Evolutionary conservation across 2,888 invertebrate genomes (phyloP).

Genomic region (Drosophila prostipennis): DNA sequence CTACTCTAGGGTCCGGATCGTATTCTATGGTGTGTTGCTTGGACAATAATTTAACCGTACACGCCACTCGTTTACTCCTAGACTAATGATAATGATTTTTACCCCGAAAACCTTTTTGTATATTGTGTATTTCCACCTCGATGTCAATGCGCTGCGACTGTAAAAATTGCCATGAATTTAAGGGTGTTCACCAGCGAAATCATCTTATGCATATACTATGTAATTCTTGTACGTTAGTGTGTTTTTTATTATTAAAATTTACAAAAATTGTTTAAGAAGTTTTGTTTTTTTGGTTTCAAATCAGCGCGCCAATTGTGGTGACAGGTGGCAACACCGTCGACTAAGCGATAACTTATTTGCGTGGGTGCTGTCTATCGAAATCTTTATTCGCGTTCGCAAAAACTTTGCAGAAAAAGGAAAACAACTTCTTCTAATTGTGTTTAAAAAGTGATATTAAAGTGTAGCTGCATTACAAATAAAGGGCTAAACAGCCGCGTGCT

Average conservation of each 20-base stretch:
- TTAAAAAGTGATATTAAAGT: constrained; percentile 9
- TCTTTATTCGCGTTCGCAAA: constrained; percentile 7
- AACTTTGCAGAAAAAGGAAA: constrained; percentile 9
- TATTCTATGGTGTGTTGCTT: constrained; percentile 39
- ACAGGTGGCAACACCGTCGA: background rate
- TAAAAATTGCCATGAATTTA: constrained; percentile 48
- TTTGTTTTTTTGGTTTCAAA: background rate
- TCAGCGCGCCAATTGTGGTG: background rate
- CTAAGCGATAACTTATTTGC: background rate
- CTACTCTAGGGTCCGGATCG: constrained; percentile 36
- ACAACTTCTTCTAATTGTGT: constrained; percentile 13
- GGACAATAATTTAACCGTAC: constrained; percentile 62
- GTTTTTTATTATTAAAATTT: constrained; percentile 65
- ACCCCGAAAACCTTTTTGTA: constrained; percentile 17
- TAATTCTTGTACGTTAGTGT: constrained; percentile 48
- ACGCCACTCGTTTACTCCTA: constrained; percentile 28
- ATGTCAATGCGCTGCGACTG: constrained; percentile 37
- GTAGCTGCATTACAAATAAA: background rate
- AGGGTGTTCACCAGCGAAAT: constrained; percentile 44
- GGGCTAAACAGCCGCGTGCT: constrained; percentile 1
- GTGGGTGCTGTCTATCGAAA: constrained; percentile 1
- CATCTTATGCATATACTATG: constrained; percentile 44
- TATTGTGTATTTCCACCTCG: constrained; percentile 29
- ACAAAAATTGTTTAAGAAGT: constrained; percentile 40
- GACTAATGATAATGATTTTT: constrained; percentile 17